Percentiles rank a stretch among this genome's conserved stretches.
Conservation (phyloP, 2,113 vertebrate species). For the Meles meles region DNA sequence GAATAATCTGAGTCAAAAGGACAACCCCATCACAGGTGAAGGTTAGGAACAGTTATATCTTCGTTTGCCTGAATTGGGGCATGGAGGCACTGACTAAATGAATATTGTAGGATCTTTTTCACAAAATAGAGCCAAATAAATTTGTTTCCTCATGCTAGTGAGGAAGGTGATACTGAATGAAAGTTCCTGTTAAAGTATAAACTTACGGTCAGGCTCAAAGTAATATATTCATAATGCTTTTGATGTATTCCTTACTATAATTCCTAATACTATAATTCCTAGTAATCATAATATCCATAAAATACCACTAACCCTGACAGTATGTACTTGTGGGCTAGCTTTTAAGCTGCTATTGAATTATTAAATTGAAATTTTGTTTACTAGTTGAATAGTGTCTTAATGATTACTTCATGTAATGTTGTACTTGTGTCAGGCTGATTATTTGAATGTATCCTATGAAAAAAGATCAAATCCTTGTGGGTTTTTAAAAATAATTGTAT, state of each 20-base stretch:
- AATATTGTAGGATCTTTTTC: not conserved
- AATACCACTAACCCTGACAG: not conserved
- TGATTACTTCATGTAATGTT: not conserved
- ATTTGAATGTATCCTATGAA: conserved; percentile 25
- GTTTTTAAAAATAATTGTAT: conserved; percentile 12
- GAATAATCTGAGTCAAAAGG: not conserved
- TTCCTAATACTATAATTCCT: not conserved
- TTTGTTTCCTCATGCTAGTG: not conserved
- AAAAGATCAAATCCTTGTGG: conserved; percentile 23
- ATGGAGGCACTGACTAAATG: not conserved
- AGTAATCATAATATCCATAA: conserved; percentile 8
- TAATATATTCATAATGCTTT: not conserved
- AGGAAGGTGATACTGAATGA: not conserved
- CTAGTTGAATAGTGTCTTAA: not conserved
- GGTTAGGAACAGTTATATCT: not conserved
- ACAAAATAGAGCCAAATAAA: not conserved
- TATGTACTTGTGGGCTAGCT: not conserved
- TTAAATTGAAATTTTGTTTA: conserved; percentile 34
- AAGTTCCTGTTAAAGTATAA: not conserved
- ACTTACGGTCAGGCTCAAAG: not conserved
- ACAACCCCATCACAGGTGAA: not conserved
- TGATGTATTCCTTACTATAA: not conserved
- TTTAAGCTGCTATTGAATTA: conserved; percentile 33
- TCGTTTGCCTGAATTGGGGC: not conserved
- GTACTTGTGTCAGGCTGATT: not conserved